phyloP scores from a whole-genome alignment of 2,888 invertebrate genomes.

The Lithosia quadra region DNA sequence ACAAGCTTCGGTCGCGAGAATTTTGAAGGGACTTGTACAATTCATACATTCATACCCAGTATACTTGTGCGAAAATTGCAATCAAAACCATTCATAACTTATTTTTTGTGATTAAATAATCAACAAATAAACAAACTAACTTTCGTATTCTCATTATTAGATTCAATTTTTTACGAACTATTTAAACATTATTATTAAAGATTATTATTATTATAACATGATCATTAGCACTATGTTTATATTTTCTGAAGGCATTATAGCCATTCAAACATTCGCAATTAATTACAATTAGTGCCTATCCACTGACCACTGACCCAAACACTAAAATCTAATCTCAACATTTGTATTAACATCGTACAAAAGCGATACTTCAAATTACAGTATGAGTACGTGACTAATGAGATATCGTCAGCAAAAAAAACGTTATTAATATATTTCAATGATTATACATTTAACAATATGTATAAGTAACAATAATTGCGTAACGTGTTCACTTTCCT shows the following conservation, averaged over 20 bases:
- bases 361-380: not conserved
- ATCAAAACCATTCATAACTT: not conserved
- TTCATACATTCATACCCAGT: not conserved
- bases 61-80: not conserved
- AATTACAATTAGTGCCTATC: constrained; percentile 7
- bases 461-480: not conserved
- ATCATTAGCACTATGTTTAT: not conserved
- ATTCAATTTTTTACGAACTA: not conserved
- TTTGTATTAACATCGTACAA: not conserved
- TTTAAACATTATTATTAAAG: constrained; percentile 1
- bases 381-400: not conserved
- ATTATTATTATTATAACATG: too few relatives aligned
- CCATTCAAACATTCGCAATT: not conserved
- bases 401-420: constrained; percentile 4
- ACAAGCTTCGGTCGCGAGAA: not conserved
- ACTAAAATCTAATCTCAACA: not conserved
- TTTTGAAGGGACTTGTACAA: too few relatives aligned
- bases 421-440: constrained; percentile 7
- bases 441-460: constrained; percentile 5
- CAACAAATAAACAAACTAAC: not conserved
- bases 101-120: not conserved
- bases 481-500: not conserved
- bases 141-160: not conserved
- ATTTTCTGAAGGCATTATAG: not conserved
- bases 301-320: not conserved